Evolutionary conservation across 2,797 vertebrate genomes (phyloP).

Genomic region (Champsocephalus esox): DNA sequence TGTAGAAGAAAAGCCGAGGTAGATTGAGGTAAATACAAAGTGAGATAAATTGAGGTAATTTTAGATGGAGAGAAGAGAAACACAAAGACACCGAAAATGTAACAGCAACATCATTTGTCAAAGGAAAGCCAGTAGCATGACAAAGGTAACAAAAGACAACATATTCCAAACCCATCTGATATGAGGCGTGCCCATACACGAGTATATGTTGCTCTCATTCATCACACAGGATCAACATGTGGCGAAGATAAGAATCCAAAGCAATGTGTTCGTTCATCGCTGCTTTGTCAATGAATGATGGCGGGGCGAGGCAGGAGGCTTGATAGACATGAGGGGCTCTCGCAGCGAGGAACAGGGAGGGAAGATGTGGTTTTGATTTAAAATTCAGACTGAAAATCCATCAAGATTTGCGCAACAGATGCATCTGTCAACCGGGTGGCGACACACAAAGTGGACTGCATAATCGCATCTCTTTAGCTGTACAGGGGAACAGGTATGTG

Average conservation of each 20-base stretch:
- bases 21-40: conserved; percentile 34
- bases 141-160: conserved; percentile 28
- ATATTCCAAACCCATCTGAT: conserved; percentile 39
- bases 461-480: conserved; percentile 77
- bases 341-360: conserved; percentile 34
- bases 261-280: conserved; percentile 68
- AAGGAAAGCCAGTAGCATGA: conserved; percentile 33
- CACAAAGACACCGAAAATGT: conserved; percentile 15
- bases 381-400: conserved; percentile 83
- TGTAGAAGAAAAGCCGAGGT: conserved; percentile 20
- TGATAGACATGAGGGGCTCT: conserved; percentile 59
- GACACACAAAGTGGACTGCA: conserved; percentile 75
- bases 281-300: conserved; percentile 71
- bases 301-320: conserved; percentile 53
- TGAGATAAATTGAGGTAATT: conserved; percentile 29
- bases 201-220: conserved; percentile 54
- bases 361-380: conserved; percentile 78
- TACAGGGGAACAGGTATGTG: conserved; percentile 50
- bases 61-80: conserved; percentile 4
- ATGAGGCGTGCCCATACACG: conserved; percentile 32
- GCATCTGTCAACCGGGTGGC: conserved; percentile 80
- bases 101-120: conserved; percentile 24
- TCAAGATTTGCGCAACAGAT: conserved; percentile 85
- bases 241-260: conserved; percentile 60
- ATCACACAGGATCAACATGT: conserved; percentile 63